Evolutionary conservation across 2,888 invertebrate genomes (phyloP).

Genomic region (Hyles lineata): DNA sequence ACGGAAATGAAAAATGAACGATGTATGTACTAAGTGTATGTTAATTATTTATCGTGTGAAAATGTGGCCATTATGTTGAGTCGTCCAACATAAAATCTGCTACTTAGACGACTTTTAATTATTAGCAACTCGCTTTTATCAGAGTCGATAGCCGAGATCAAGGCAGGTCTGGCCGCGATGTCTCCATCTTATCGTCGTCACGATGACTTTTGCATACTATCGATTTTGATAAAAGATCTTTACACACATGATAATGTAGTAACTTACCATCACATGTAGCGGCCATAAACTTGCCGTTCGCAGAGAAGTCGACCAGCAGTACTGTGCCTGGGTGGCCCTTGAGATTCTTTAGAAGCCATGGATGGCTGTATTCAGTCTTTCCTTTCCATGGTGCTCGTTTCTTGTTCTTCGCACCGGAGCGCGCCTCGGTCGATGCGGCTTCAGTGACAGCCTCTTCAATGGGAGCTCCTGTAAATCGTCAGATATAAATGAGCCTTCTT

Average conservation of each 20-base stretch:
- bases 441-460: conserved; percentile 66
- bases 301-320: conserved; percentile 91
- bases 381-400: conserved; percentile 80
- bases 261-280: conserved; percentile 93
- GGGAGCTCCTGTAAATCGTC: conserved; percentile 59
- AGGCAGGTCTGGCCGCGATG: background rate
- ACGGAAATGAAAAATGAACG: conserved; percentile 24
- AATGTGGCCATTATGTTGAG: conserved; percentile 27
- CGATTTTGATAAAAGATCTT: conserved; percentile 19
- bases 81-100: conserved; percentile 11
- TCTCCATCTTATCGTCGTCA: background rate
- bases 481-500: conserved; percentile 11
- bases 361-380: conserved; percentile 86
- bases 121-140: conserved; percentile 23
- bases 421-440: conserved; percentile 57
- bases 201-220: background rate
- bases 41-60: conserved; percentile 26
- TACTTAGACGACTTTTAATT: conserved; percentile 11
- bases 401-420: conserved; percentile 76
- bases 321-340: conserved; percentile 93
- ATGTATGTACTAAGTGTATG: conserved; percentile 11
- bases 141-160: conserved; percentile 13
- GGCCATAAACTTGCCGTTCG: conserved; percentile 93
- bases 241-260: conserved; percentile 23
- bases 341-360: conserved; percentile 92